A percentile compares a stretch with the other conserved stretches of the same genome.
phyloP scores from a whole-genome alignment of 2,888 invertebrate species.

The Clistopyga incitator region DNA sequence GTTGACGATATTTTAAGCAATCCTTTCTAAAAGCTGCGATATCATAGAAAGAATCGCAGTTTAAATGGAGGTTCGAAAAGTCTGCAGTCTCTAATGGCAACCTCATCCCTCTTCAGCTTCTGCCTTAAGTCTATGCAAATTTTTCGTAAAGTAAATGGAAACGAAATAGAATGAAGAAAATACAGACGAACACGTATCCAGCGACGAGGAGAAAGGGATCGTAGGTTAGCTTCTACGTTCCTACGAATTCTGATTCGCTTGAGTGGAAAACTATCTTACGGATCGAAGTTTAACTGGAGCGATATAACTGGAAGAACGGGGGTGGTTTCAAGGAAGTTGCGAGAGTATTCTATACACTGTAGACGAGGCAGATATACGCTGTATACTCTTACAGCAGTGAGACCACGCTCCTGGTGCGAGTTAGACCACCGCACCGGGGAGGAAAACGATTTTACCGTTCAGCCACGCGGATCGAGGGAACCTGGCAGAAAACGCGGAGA shows the following conservation, averaged over 20 bases:
- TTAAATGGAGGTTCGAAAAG: not conserved
- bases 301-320: conserved; percentile 64
- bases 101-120: not conserved
- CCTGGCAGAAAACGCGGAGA: conserved; percentile 54
- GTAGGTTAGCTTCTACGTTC: conserved; percentile 39
- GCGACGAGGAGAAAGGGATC: conserved; percentile 26
- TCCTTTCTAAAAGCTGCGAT: not conserved
- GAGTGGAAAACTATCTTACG: conserved; percentile 65
- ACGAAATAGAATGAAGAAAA: conserved; percentile 41
- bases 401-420: conserved; percentile 57
- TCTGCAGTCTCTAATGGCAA: not conserved
- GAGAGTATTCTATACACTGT: conserved; percentile 59
- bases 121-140: conserved; percentile 38
- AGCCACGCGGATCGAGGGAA: conserved; percentile 67
- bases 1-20: not conserved
- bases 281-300: conserved; percentile 67
- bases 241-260: conserved; percentile 64
- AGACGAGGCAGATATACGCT: conserved; percentile 45
- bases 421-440: conserved; percentile 61
- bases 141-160: conserved; percentile 31
- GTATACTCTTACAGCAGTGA: conserved; percentile 34
- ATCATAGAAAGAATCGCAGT: not conserved
- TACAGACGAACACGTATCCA: conserved; percentile 28
- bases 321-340: conserved; percentile 57
- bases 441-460: conserved; percentile 67